Conservation (phyloP, 2,797 vertebrate genomes). For the Phoxinus dragarum region DNA sequence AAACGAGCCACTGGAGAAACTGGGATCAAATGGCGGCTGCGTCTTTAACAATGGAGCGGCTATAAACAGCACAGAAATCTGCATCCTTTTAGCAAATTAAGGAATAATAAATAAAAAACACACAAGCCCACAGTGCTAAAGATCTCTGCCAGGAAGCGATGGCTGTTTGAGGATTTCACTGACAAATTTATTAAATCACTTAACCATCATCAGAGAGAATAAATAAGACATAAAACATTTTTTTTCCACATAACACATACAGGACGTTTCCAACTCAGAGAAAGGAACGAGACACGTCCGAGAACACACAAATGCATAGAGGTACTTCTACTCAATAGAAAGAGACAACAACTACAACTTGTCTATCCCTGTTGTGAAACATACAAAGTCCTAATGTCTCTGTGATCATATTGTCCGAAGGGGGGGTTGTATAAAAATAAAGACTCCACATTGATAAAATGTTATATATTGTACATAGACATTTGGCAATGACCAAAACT, state of each 20-base stretch:
- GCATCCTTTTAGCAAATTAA: slow-evolving; percentile 41
- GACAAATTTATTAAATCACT: slow-evolving; percentile 95
- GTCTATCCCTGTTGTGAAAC: slow-evolving; percentile 73
- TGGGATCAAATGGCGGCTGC: slow-evolving; percentile 37
- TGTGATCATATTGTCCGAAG: slow-evolving; percentile 44
- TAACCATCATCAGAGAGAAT: slow-evolving; percentile 87
- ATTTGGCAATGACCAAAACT: slow-evolving; percentile 83
- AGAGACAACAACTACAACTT: slow-evolving; percentile 75
- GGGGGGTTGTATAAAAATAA: slow-evolving; percentile 82
- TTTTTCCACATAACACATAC: slow-evolving; percentile 81
- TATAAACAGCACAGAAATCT: slow-evolving; percentile 25
- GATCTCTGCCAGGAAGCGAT: slow-evolving; percentile 31
- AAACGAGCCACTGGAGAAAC: slow-evolving; percentile 43
- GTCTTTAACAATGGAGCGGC: slow-evolving; percentile 22
- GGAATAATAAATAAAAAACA: background rate
- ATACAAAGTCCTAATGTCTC: slow-evolving; percentile 74
- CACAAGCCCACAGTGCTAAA: background rate
- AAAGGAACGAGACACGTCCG: slow-evolving; percentile 75
- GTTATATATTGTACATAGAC: slow-evolving; percentile 70
- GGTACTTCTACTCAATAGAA: slow-evolving; percentile 63
- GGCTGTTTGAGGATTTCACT: slow-evolving; percentile 72
- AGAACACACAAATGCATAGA: slow-evolving; percentile 83
- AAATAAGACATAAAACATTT: slow-evolving; percentile 91
- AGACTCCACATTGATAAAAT: slow-evolving; percentile 81
- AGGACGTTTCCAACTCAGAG: slow-evolving; percentile 69